Evolutionary conservation across 2,888 invertebrate species (phyloP), one percentile per base, ranked within the genome.

Genomic region (Sthenelais limicola): DNA sequence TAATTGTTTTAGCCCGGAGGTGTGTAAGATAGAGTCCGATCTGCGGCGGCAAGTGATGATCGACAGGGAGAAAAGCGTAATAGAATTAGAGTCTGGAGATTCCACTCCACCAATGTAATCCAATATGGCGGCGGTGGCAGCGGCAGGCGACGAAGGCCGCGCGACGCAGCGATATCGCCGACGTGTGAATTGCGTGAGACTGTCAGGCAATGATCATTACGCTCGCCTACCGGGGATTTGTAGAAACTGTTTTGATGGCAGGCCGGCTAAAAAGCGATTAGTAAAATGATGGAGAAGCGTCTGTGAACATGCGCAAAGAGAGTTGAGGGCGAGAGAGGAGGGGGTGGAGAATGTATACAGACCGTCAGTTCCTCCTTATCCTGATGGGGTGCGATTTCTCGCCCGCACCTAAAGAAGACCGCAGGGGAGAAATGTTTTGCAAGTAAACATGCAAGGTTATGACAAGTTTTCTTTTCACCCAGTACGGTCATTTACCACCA

Each of bases 1-100:
- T 62, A 62, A 62, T 62, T 62, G 62, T 62, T 62, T 62, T 62
- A 62, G 62, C 62, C 62, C 62, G 38, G 18, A 24, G 30, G 35
- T 43, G 62, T 62, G 62, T 38, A 43, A 38, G 43, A 62, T 62
- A 35, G 62, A 62, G n/a, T n/a, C n/a, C n/a, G n/a, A n/a, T n/a
- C n/a, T 43, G 62, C 62, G 35, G 38, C 62, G 43, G 35, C 62
- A 62, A 43, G 38, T 43, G 38, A 24, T 62, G 62, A 62, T 62
- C 62, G 62, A 38, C 62, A 62, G 38, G 62, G 38, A 38, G 38
- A 9, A 35, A 5, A 21, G 38, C 4, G 35, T 62, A 38, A 62
- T 62, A 62, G 43, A 38, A 62, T 62, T 62, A 62, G 35, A 15
- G 38, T 43, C 62, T 24, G 26, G 62, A 35, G n/a, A 35, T 62